Conservation (phyloP, 30 jellyfish, hydroid and myxozoan species). For the Turritopsis rubra region DNA sequence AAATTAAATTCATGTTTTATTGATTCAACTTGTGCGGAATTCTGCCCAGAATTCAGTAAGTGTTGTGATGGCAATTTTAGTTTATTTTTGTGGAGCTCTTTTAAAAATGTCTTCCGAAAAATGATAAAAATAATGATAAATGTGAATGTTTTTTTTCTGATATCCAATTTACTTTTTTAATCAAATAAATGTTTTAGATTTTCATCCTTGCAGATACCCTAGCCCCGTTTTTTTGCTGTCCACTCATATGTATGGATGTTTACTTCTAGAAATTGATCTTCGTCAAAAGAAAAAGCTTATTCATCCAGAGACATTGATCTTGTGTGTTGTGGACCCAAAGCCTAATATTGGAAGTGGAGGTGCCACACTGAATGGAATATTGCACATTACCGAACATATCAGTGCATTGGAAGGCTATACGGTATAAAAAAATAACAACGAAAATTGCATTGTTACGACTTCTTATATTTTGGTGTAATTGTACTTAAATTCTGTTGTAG, state of each 20-base stretch:
- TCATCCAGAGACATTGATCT: slow-evolving; percentile 52
- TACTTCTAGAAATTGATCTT: slow-evolving; percentile 46
- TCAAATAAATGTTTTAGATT: no score
- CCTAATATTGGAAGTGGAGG: slow-evolving; percentile 96
- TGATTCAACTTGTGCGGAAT: neutral
- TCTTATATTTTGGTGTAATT: neutral
- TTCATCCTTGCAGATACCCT: no score
- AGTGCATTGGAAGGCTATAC: slow-evolving; percentile 89
- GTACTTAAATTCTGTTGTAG: slow-evolving; percentile 31
- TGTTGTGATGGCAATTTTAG: no score
- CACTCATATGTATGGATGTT: no score
- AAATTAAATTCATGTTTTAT: neutral
- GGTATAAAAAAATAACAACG: slow-evolving; percentile 29
- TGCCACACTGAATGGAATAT: slow-evolving; percentile 87
- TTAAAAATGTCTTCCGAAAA: no score
- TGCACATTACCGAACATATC: slow-evolving; percentile 87
- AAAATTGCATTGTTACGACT: neutral
- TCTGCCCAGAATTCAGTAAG: no score
- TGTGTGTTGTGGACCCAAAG: slow-evolving; percentile 83
- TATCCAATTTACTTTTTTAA: no score
- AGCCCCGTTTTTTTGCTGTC: no score
- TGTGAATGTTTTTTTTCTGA: no score
- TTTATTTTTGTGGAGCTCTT: no score
- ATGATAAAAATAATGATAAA: no score
- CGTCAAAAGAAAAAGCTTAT: slow-evolving; percentile 76